phyloP scores from a whole-genome alignment of 2,797 vertebrate genomes.

The Serranus cabrilla region DNA sequence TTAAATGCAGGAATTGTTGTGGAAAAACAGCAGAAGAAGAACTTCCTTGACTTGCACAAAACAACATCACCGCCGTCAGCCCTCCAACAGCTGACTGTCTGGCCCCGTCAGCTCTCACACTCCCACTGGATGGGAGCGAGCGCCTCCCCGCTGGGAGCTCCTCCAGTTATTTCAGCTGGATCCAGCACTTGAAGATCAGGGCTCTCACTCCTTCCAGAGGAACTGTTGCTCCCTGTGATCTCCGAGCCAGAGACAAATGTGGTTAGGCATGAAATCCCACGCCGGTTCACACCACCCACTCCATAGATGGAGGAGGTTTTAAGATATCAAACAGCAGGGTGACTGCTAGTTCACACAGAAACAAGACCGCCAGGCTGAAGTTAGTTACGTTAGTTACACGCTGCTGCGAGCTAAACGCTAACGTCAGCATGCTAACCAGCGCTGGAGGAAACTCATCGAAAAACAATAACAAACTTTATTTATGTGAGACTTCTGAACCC shows the following conservation, averaged over 20 bases:
- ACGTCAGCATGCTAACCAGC: not conserved
- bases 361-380: not conserved
- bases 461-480: not conserved
- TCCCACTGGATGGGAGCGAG: slow-evolving; percentile 14
- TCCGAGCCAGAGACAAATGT: slow-evolving; percentile 67
- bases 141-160: slow-evolving; percentile 22
- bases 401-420: not conserved
- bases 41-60: not conserved
- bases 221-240: slow-evolving; percentile 63
- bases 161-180: slow-evolving; percentile 40
- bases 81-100: slow-evolving; percentile 54
- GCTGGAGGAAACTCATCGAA: not conserved
- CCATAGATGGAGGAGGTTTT: slow-evolving; percentile 39
- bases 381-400: not conserved
- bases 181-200: slow-evolving; percentile 43
- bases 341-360: not conserved
- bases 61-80: slow-evolving; percentile 34
- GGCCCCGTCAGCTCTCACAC: slow-evolving; percentile 33
- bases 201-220: slow-evolving; percentile 24
- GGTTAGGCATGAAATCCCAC: slow-evolving; percentile 27
- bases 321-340: slow-evolving; percentile 43
- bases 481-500: too few relatives aligned
- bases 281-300: slow-evolving; percentile 60
- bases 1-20: not conserved
- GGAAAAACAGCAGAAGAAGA: not conserved